These are phyloP conservation scores for Phasia obesa DNA, from an alignment of 2,888 invertebrate genomes.

Conservation along the genomic window DNA sequence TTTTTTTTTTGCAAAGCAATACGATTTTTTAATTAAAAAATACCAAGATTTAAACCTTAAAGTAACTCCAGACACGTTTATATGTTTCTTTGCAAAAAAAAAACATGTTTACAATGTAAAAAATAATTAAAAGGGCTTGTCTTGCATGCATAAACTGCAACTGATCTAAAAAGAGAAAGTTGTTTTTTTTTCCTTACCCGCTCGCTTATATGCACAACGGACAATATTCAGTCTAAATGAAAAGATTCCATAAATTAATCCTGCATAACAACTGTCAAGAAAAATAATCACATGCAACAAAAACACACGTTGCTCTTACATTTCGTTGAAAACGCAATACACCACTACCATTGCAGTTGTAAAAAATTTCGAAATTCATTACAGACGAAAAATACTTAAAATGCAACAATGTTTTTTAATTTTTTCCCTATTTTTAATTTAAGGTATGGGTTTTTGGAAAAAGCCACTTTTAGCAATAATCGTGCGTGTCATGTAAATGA, in stretches of 20 bases:
- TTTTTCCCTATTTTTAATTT: constrained; percentile 1
- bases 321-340: constrained; percentile 15
- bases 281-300: constrained; percentile 19
- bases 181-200: constrained; percentile 21
- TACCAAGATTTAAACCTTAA: background rate
- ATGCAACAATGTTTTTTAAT: constrained; percentile 16
- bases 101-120: background rate
- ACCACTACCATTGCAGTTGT: constrained; percentile 27
- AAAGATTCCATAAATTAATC: constrained; percentile 56
- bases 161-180: constrained; percentile 63
- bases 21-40: constrained; percentile 23
- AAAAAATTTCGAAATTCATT: constrained; percentile 44
- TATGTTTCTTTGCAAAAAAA: constrained; percentile 14
- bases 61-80: constrained; percentile 28
- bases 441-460: constrained; percentile 11
- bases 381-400: constrained; percentile 29
- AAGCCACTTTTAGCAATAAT: constrained; percentile 33
- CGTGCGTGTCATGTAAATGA: constrained; percentile 48
- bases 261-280: constrained; percentile 30
- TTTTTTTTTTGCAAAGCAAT: no score
- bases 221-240: constrained; percentile 32
- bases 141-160: constrained; percentile 47
- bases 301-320: constrained; percentile 15
- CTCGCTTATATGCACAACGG: constrained; percentile 9
- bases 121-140: constrained; percentile 62